Evolutionary conservation across 2,888 invertebrate genomes (phyloP), one percentile per base, ranked within the genome.

Genomic region (Synanthedon myopaeformis): DNA sequence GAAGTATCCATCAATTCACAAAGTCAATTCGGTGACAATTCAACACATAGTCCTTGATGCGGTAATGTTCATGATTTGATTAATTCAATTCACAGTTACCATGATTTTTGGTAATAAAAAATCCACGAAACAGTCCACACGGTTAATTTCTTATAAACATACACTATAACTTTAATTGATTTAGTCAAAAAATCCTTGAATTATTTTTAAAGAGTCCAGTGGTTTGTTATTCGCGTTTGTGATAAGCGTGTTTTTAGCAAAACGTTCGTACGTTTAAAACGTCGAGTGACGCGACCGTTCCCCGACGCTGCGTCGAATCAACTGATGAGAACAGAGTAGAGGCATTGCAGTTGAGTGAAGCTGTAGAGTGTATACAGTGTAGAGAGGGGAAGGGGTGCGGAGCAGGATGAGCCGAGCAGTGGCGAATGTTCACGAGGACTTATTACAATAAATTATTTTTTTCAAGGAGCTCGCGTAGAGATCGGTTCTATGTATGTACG

Each of bases 401-500:
- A 74, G 77, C 69, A 72, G 71, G 80, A 78, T 75, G 79, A 76
- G 73, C 82, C 87, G 88, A 88, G 75, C 72, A 72, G 79, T 77
- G 81, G 83, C 88, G 88, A 88, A 77, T 77, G 79, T 76, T 78
- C 82, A 81, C 88, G 87, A 86, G 72, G 79, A 79, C 81, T 82
- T 84, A 85, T 84, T 84, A 85, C 79, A 85, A 84, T 83, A 85
- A 84, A 84, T 85, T 80, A 81, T 84, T 81, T 82, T 35, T 82
- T 81, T 84, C 77, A 77, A 76, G 72, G 72, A 79, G 80, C 79
- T 84, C 81, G 12, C 11, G 76, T 72, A 74, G 74, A 78, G 74
- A 79, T 81, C 79, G 77, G 72, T 72, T 74, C 70, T 70, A 69
- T 72, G 73, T 74, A 72, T 17, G 17, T 74, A 72, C 2, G 17